A percentile compares a stretch with the other conserved stretches of the same genome.
Evolutionary conservation across 2,888 invertebrate species (phyloP).

Genomic region (Cryptocephalus primarius): DNA sequence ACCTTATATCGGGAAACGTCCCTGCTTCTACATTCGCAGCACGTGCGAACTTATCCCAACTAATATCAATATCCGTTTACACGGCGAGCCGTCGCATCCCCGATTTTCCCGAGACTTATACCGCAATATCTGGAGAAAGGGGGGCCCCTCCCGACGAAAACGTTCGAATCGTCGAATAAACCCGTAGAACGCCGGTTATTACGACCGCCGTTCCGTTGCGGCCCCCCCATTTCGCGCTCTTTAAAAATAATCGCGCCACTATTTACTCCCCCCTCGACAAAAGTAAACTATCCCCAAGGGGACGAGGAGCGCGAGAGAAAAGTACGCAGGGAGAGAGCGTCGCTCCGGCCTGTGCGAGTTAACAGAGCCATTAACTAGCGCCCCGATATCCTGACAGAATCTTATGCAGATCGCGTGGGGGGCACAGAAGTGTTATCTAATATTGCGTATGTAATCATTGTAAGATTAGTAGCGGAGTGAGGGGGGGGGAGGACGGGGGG

Average conservation of each 20-base stretch:
- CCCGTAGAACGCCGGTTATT: too few species aligned
- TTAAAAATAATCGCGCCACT: too few species aligned
- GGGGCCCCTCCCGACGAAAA: too few species aligned
- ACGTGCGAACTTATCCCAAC: slow-evolving; percentile 18
- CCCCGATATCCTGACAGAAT: slow-evolving; percentile 14
- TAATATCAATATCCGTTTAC: slow-evolving; percentile 32
- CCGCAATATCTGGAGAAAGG: too few species aligned
- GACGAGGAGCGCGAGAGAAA: background rate
- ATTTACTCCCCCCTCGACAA: too few species aligned
- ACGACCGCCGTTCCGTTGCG: too few species aligned
- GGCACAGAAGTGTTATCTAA: slow-evolving; percentile 33
- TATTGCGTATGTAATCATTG: slow-evolving; percentile 38
- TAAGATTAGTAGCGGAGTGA: slow-evolving; percentile 35
- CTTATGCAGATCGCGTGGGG: slow-evolving; percentile 13
- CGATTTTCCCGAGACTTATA: slow-evolving; percentile 8
- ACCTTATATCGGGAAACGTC: too few species aligned
- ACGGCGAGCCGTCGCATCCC: slow-evolving; percentile 21
- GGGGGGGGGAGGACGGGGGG: too few species aligned
- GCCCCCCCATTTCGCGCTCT: too few species aligned
- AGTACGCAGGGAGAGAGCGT: background rate
- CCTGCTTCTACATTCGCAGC: background rate
- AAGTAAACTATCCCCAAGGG: too few species aligned
- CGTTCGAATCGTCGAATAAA: too few species aligned
- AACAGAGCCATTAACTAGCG: slow-evolving; percentile 17
- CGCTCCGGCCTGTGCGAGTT: slow-evolving; percentile 8